Evolutionary conservation across 1,140 invertebrate species (phyloP), one percentile per base, ranked within the genome.

Genomic region (Drosophila pseudoananassae): DNA sequence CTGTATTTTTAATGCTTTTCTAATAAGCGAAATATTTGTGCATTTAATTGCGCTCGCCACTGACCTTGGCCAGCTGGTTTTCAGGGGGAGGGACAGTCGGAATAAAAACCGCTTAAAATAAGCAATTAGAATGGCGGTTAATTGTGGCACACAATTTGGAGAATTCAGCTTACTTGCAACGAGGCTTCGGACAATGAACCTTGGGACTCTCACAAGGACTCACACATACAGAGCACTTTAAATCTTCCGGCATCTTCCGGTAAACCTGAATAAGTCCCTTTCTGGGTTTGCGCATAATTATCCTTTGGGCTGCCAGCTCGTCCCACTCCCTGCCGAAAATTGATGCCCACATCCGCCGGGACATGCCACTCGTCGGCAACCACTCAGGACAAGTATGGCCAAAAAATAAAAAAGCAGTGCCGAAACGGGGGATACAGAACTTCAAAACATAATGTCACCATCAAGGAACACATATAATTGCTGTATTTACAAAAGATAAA

Each of bases 401-500:
- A 9, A 43, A 43, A 43, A 14, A 20, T 31, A 64, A 59, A 52
- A 75, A 20, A 65, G 9, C 31, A 40, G n/a, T 27, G 12, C 38
- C 29, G 54, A 49, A 49, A 20, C 38, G 17, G 12, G 49, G 64
- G 54, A 65, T 31, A 23, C 15, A 17, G 40, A 69, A 68, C 61
- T 68, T 61, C 38, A 76, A 76, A 76, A 76, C 63, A 76, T 73
- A 88, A 88, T 88, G 83, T 88, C 78, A 71, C 83, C 76, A 82
- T 88, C 69, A 77, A 82, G 78, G 83, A 82, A 78, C 75, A 90
- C 61, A 82, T 76, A 87, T 90, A 85, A 90, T 90, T 90, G 87
- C 85, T 87, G 78, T 87, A 82, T 90, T 90, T 90, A 78, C 87
- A 87, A 90, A 82, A 85, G 87, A 90, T 90, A 90, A 90, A 82